phyloP scores from a whole-genome alignment of 2,888 invertebrate genomes.

The Plebejus anna region DNA sequence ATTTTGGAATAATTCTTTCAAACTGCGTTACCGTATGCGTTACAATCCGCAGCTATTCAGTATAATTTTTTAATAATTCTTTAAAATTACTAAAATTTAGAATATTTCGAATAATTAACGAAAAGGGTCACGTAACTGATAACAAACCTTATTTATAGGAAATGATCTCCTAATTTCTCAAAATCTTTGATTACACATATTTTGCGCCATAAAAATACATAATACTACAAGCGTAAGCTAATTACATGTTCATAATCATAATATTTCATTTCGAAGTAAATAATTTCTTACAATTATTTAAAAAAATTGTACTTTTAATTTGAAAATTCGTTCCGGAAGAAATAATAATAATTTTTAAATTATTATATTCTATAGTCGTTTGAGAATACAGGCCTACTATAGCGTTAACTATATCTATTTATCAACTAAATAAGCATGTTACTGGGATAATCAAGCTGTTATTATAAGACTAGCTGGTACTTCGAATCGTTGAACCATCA shows the following conservation, averaged over 20 bases:
- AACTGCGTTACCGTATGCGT: too few relatives aligned
- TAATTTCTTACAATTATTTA: neutral
- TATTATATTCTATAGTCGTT: constrained; percentile 20
- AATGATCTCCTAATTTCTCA: neutral
- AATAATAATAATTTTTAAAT: neutral
- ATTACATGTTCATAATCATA: neutral
- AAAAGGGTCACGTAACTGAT: neutral
- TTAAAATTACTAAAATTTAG: neutral
- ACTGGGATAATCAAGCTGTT: constrained; percentile 35
- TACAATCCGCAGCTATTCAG: neutral
- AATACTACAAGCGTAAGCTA: constrained; percentile 27
- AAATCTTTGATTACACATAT: constrained; percentile 8
- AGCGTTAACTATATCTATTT: constrained; percentile 12
- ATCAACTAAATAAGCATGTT: constrained; percentile 9
- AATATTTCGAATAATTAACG: neutral
- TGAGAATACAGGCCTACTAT: constrained; percentile 20
- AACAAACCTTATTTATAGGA: neutral
- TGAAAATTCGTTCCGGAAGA: neutral
- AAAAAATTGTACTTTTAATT: constrained; percentile 9
- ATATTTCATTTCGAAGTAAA: constrained; percentile 16
- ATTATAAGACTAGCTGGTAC: constrained; percentile 59
- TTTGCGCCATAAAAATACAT: constrained; percentile 15
- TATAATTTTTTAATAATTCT: neutral
- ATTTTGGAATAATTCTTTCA: neutral
- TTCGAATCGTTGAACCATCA: constrained; percentile 39